Base-by-base conservation (phyloP, 2,888 invertebrate genomes). In the Torymus texanus region DNA sequence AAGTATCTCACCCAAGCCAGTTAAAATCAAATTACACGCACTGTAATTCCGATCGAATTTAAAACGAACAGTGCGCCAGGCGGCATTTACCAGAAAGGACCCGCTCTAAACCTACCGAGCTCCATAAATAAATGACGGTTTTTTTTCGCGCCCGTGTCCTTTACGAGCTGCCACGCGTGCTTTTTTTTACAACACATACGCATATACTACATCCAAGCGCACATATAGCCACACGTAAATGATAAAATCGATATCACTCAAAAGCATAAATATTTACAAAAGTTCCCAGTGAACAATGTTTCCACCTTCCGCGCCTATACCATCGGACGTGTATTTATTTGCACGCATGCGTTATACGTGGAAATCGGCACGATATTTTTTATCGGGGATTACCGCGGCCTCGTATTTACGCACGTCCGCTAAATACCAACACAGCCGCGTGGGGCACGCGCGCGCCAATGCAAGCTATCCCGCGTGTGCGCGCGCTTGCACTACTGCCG, bases 331-430 rank as follows among this genome's bases (percentile, higher is more conserved):
- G 29, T 29, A 29, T 62, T 71, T 29, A n/a, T 71, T 71, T 18
- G 24, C 21, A 55, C 21, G n/a, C 62, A 12, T n/a, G 24, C 18
- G 8, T 56, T 29, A 29, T 29, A 29, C 29, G 2, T 3, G 29
- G 29, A 29, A 29, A 29, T 29, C 29, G 29, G 29, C 29, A 29
- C 29, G 29, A 29, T 29, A 29, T n/a, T 73, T 73, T 73, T 63
- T 63, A 73, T 73, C 61, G 41, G 18, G 24, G 55, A 74, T 62
- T 53, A 74, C 41, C 65, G 53, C 67, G 10, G 16, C 12, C 29
- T 61, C 24, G 61, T 75, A 67, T 67, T 75, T 67, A 67, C 67
- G 29, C 63, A 83, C 79, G 58, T 75, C 63, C 68, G 59, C 79
- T 78, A 83, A 75, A 61, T 61, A 75, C 53, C 75, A 16, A 59